Conservation (phyloP, 2,797 vertebrate species). For the Mormyrus proboscirostris region DNA sequence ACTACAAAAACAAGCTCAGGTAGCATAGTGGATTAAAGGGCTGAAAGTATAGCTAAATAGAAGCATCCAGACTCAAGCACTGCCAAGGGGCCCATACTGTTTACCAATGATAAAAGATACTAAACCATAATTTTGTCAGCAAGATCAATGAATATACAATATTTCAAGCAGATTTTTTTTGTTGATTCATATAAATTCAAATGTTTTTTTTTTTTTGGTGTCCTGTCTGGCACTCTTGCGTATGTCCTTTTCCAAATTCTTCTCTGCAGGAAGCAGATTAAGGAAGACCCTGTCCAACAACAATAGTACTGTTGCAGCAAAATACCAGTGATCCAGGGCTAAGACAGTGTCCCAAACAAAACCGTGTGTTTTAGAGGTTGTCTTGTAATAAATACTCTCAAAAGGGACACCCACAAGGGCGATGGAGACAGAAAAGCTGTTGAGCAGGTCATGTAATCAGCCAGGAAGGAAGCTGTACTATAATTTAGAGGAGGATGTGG, state of each 20-base stretch:
- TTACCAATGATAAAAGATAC: background rate
- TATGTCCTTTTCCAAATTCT: background rate
- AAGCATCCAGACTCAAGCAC: background rate
- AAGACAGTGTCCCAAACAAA: background rate
- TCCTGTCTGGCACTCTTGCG: background rate
- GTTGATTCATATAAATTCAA: background rate
- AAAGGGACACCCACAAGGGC: background rate
- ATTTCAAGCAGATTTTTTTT: background rate
- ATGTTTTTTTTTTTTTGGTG: background rate
- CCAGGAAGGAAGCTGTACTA: conserved; percentile 14
- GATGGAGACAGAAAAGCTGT: background rate
- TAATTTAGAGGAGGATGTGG: background rate
- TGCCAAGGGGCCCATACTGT: background rate
- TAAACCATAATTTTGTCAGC: background rate
- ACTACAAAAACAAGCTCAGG: background rate
- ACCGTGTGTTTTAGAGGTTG: background rate
- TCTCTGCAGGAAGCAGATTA: conserved; percentile 7
- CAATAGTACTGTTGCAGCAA: background rate
- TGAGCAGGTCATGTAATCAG: conserved; percentile 31
- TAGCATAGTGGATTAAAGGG: background rate
- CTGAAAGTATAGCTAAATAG: background rate
- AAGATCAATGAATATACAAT: background rate
- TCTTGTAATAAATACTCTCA: background rate
- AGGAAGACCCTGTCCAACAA: conserved; percentile 13
- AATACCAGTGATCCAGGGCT: background rate